Percentiles rank a stretch among this genome's conserved stretches.
phyloP scores from a whole-genome alignment of 1,140 invertebrate genomes.

The Nasonia giraulti region DNA sequence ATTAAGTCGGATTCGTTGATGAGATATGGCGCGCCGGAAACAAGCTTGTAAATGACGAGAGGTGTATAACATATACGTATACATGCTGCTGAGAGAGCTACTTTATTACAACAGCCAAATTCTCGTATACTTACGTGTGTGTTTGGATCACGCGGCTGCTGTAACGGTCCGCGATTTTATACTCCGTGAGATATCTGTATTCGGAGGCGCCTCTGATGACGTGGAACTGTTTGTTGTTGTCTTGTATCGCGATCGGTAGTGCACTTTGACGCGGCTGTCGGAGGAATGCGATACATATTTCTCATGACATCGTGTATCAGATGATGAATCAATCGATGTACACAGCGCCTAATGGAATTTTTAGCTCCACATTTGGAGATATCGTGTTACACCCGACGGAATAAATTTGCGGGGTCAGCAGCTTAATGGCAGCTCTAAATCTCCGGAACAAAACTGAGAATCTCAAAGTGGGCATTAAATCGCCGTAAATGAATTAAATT shows the following conservation, averaged over 20 bases:
- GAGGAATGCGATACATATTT: no score
- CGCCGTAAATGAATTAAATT: not conserved
- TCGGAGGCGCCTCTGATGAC: not conserved
- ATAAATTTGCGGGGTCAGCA: no score
- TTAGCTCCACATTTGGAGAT: no score
- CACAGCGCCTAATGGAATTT: no score
- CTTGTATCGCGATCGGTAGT: no score
- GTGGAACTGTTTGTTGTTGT: no score
- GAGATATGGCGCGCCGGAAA: constrained; percentile 34
- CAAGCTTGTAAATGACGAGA: constrained; percentile 8
- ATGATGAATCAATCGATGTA: no score
- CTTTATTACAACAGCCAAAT: not conserved
- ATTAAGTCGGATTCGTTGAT: constrained; percentile 42
- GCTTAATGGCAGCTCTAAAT: not conserved
- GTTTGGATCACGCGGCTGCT: not conserved
- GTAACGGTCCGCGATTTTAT: not conserved
- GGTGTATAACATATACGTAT: not conserved
- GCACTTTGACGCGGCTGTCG: no score
- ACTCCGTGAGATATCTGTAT: not conserved
- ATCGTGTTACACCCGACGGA: no score
- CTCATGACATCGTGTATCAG: no score
- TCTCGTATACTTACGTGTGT: not conserved
- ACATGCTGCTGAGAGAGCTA: not conserved
- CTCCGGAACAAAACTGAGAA: not conserved
- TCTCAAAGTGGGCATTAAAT: not conserved